Evolutionary conservation across 1,140 invertebrate genomes (phyloP).

Genomic region (Orius laevigatus): DNA sequence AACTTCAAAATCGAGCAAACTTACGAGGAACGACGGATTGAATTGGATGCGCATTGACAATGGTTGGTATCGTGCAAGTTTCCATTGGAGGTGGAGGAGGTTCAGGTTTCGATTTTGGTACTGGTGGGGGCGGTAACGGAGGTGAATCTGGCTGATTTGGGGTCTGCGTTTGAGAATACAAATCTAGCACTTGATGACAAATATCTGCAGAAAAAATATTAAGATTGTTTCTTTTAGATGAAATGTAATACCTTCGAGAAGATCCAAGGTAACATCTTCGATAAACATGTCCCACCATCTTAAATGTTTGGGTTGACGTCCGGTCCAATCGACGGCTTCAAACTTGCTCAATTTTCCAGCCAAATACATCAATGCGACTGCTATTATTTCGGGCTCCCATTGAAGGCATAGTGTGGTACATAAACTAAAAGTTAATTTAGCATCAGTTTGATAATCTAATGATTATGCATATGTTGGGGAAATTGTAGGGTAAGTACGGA

Average conservation of each 20-base stretch:
- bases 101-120: constrained; percentile 1
- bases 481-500: too few relatives aligned
- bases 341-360: constrained; percentile 93
- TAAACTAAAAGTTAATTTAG: constrained; percentile 45
- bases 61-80: neutral
- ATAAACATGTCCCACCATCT: constrained; percentile 98
- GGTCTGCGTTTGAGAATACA: constrained; percentile 52
- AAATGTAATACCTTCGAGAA: constrained; percentile 56
- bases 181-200: constrained; percentile 88
- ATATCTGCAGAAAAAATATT: constrained; percentile 48
- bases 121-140: constrained; percentile 51
- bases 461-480: too few relatives aligned
- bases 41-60: neutral
- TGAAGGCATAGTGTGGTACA: constrained; percentile 93
- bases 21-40: neutral
- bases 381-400: constrained; percentile 98
- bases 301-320: constrained; percentile 58
- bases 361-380: constrained; percentile 92
- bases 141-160: constrained; percentile 41
- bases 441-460: too few relatives aligned
- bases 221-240: constrained; percentile 1
- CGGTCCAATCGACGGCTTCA: constrained; percentile 85
- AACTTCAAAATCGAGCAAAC: neutral
- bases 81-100: neutral
- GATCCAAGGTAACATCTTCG: constrained; percentile 85